phyloP scores from a whole-genome alignment of 2,113 vertebrate genomes.

The Laticauda colubrina region DNA sequence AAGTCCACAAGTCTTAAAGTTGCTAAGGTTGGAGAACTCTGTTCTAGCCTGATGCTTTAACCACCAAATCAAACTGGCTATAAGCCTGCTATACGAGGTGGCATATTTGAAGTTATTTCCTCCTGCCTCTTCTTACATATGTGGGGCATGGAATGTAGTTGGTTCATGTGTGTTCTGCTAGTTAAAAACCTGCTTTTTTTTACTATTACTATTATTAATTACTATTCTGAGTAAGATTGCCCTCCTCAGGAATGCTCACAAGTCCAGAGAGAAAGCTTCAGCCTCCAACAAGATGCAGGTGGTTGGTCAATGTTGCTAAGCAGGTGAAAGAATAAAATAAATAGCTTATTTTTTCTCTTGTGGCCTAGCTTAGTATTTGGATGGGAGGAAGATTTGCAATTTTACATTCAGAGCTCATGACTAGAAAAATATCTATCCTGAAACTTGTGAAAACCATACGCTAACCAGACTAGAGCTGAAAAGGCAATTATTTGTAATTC shows the following conservation, averaged over 20 bases:
- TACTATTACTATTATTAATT: not conserved
- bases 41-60: too few relatives aligned
- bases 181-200: not conserved
- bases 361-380: not conserved
- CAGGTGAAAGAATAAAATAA: not conserved
- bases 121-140: not conserved
- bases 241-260: not conserved
- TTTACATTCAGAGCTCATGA: not conserved
- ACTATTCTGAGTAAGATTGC: not conserved
- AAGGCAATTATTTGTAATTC: not conserved
- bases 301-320: not conserved
- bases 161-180: not conserved
- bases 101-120: not conserved
- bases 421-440: not conserved
- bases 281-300: not conserved
- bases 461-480: not conserved
- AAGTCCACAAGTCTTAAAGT: too few relatives aligned
- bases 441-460: not conserved
- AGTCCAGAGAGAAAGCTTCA: not conserved
- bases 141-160: not conserved
- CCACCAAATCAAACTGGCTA: not conserved
- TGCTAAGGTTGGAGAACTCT: too few relatives aligned
- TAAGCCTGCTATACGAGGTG: not conserved
- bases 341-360: not conserved
- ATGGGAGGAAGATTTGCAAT: not conserved